Evolutionary conservation across 2,797 vertebrate species (phyloP), one percentile per base, ranked within the genome.

Genomic region (Enteromius paludinosus): DNA sequence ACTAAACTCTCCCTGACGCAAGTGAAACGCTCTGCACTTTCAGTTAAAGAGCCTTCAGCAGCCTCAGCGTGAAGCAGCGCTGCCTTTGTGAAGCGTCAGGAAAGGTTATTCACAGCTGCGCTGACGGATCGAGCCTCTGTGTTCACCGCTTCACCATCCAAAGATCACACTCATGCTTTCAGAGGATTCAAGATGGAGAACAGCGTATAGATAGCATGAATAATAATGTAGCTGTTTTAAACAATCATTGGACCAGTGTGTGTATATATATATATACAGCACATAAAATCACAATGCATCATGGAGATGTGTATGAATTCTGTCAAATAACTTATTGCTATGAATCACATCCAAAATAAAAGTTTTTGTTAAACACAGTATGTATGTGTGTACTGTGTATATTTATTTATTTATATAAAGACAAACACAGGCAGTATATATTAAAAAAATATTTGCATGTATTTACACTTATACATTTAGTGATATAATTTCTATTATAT

Each of bases 31-130:
- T 61, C 56, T 61, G 56, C 56, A 11, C 73, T 84, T 82, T 79
- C 28, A 18, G 72, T 83, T 79, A 81, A 86, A 85, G 72, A 83
- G 62, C 76, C 33, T 82, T 82, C 45, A 52, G 11, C 20, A 20
- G 47, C 66, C 83, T 20, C 76, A 71, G 76, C 62, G 17, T 72
- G 81, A 81, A 18, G 47, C 49, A 18, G 35, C 38, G 28, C 68
- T 71, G 43, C 69, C 73, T 76, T 78, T 83, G 35, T 54, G 54
- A 81, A 43, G 33, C 47, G n/a, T 79, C 73, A 59, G 47, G 45
- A 87, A 85, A 88, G 79, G 76, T 84, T 76, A 80, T 72, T 72
- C 75, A 72, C 70, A 73, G 66, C 79, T 35, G 62, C 17, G 59
- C 62, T 81, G 84, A 71, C 33, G 33, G 54, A 41, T 70, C n/a